Base-by-base conservation (phyloP, 2,797 vertebrate species). In the Agapornis canus region DNA sequence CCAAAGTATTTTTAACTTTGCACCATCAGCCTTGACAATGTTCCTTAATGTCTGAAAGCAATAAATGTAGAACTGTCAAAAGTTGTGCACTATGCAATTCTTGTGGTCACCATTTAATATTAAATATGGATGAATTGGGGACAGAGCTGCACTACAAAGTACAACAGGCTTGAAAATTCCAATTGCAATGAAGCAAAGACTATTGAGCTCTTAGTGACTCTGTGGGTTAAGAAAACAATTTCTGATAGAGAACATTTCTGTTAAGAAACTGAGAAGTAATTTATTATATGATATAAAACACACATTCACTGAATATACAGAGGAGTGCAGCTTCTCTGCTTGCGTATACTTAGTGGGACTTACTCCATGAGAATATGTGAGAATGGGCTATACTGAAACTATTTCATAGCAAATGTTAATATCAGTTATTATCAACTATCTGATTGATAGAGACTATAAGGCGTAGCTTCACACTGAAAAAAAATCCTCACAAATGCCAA, bases 141-240 rank as follows among this genome's bases (percentile, higher is more conserved):
- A 60, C 42, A 82, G 29, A 9, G 8, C 26, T 56, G 31, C 14
- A 27, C 72, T 47, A 47, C 37, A 1, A 61, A 83, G 26, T 56
- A 56, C 29, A 89, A 70, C 6, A 79, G 35, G 22, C 57, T 86
- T 70, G 51, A 60, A 90, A 79, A 82, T 43, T 69, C 54, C 43
- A 76, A 2, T 61, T 65, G 31, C 54, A 69, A 45, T 21, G 47
- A 87, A 40, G 10, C 12, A 78, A 83, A 86, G 18, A 27, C 6
- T 81, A 10, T 31, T 32, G 54, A 89, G 35, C 0, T 3, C 11
- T 81, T 68, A 68, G 9, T 72, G 43, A 80, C 52, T 40, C 52
- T 40, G 5, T 51, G 31, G 32, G 57, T 42, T 49, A 82, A 19
- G 35, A 23, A 82, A 93, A 89, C 14, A 31, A 29, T 82, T 90